These are phyloP conservation scores for Corvus cornix DNA, from an alignment of 2,113 vertebrate genomes.

Conservation along the genomic window DNA sequence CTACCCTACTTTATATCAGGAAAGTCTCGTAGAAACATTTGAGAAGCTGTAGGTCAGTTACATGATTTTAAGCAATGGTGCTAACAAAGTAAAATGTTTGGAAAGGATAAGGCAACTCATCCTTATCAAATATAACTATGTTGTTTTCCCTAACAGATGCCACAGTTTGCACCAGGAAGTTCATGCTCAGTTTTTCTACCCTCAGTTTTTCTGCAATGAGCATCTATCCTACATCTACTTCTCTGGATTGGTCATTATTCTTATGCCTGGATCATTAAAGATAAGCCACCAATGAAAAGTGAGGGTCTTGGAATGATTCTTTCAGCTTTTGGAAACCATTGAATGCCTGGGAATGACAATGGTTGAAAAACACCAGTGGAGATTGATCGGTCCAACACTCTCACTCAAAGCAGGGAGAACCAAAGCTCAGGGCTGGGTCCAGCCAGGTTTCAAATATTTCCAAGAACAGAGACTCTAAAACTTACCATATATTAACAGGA, in stretches of 20 bases:
- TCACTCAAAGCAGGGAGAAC: neutral
- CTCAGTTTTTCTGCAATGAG: neutral
- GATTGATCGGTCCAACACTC: neutral
- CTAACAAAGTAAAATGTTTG: neutral
- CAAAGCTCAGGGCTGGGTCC: neutral
- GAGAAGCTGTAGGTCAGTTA: neutral
- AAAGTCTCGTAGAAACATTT: neutral
- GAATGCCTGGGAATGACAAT: fast-evolving
- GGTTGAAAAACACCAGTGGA: neutral
- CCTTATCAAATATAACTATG: neutral
- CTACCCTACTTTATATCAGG: neutral
- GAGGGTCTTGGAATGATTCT: neutral
- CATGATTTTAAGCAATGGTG: neutral
- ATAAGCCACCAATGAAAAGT: neutral
- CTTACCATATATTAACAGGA: neutral
- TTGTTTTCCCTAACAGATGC: neutral
- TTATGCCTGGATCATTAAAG: neutral
- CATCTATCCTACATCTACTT: neutral
- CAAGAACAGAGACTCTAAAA: neutral
- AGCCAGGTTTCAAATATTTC: neutral
- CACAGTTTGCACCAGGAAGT: neutral
- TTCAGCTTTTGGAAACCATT: neutral
- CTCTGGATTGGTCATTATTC: neutral
- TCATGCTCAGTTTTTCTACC: neutral
- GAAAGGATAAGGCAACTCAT: neutral